A percentile compares a stretch with the other conserved stretches of the same genome.
These are phyloP conservation scores for Saccostrea glomerata DNA, from an alignment of 1,140 invertebrate species.

Conservation along the genomic window DNA sequence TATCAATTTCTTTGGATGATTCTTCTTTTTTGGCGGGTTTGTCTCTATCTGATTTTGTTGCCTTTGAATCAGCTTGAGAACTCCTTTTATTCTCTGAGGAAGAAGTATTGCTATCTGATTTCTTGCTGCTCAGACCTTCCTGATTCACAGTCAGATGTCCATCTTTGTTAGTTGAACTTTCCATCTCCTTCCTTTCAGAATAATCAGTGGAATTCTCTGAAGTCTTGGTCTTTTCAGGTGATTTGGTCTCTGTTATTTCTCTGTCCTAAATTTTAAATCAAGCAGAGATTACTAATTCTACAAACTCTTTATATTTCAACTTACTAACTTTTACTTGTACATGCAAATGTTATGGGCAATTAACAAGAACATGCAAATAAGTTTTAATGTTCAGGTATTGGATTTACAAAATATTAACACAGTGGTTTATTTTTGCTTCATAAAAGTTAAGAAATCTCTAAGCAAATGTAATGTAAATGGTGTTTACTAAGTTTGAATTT, in stretches of 20 bases:
- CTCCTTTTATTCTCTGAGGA: not conserved
- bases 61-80: not conserved
- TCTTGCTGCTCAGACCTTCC: not conserved
- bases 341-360: no score
- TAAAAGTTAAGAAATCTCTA: no score
- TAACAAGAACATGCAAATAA: no score
- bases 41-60: not conserved
- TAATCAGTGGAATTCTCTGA: not conserved
- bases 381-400: no score
- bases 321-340: no score
- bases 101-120: not conserved
- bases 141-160: not conserved
- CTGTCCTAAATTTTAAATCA: not conserved
- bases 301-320: no score
- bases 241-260: not conserved
- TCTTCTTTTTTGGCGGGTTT: not conserved
- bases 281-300: not conserved
- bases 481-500: no score
- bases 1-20: not conserved
- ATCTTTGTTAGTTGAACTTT: not conserved
- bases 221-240: not conserved
- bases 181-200: not conserved
- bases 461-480: no score
- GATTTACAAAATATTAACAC: no score
- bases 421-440: no score